phyloP scores from a whole-genome alignment of 2,888 invertebrate genomes.

The Phasia obesa region DNA sequence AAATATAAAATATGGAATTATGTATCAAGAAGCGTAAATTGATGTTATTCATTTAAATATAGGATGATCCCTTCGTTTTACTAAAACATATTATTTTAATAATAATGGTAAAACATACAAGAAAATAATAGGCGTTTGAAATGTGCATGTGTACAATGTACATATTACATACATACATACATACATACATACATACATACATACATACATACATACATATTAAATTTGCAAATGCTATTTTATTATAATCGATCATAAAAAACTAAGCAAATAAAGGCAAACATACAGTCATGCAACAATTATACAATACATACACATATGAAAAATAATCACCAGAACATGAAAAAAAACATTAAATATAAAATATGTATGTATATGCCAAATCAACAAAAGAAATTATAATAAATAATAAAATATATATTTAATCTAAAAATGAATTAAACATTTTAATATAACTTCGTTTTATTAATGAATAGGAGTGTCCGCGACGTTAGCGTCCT shows the following conservation, averaged over 20 bases:
- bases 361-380: conserved; percentile 37
- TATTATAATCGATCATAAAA: neutral
- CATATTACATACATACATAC: too few relatives aligned
- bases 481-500: too few relatives aligned
- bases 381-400: conserved; percentile 36
- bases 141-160: too few relatives aligned
- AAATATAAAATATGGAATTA: conserved; percentile 21
- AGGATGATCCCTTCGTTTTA: neutral
- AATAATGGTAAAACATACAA: neutral
- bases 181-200: too few relatives aligned
- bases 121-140: neutral
- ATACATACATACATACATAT: too few relatives aligned
- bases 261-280: neutral
- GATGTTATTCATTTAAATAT: conserved; percentile 11
- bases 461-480: conserved; percentile 28
- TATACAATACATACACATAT: conserved; percentile 1
- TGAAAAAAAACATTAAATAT: conserved; percentile 12
- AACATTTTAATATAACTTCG: conserved; percentile 21
- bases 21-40: conserved; percentile 10
- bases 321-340: conserved; percentile 7
- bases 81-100: neutral
- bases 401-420: conserved; percentile 49
- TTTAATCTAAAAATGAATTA: conserved; percentile 53
- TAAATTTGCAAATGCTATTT: conserved; percentile 3
- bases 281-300: neutral